phyloP scores from a whole-genome alignment of 1,140 invertebrate species.

The Pogonomyrmex californicus region DNA sequence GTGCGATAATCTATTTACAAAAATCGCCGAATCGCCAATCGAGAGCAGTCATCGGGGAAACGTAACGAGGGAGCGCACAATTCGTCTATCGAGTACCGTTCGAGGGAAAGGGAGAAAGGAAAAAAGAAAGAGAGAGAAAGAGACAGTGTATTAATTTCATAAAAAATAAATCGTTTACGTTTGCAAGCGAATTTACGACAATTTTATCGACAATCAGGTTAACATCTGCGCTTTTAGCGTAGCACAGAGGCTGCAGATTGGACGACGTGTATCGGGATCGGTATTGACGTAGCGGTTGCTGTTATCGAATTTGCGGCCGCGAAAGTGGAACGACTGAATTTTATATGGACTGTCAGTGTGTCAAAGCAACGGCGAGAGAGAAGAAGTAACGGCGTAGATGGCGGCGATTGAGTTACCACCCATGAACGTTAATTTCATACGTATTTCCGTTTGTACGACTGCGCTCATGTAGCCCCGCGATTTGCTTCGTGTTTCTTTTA shows the following conservation, averaged over 20 bases:
- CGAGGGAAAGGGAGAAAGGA: background rate
- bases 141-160: constrained; percentile 30
- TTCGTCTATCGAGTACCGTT: background rate
- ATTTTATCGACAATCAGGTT: constrained; percentile 56
- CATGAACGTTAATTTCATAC: constrained; percentile 52
- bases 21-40: constrained; percentile 6
- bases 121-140: background rate
- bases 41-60: background rate
- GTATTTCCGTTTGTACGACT: constrained; percentile 27
- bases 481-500: constrained; percentile 23
- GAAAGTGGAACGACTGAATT: constrained; percentile 62
- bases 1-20: constrained; percentile 21
- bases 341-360: constrained; percentile 56
- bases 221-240: constrained; percentile 52
- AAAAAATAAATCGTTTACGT: constrained; percentile 37
- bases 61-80: background rate
- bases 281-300: constrained; percentile 55
- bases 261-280: constrained; percentile 50
- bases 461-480: constrained; percentile 14
- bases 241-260: constrained; percentile 10
- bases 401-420: constrained; percentile 51
- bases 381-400: constrained; percentile 37
- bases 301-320: constrained; percentile 58
- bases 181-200: constrained; percentile 25
- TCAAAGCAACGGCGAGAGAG: constrained; percentile 31